Evolutionary conservation across 2,888 invertebrate species (phyloP), one percentile per base, ranked within the genome.

Genomic region (Pyrocoelia pectoralis): DNA sequence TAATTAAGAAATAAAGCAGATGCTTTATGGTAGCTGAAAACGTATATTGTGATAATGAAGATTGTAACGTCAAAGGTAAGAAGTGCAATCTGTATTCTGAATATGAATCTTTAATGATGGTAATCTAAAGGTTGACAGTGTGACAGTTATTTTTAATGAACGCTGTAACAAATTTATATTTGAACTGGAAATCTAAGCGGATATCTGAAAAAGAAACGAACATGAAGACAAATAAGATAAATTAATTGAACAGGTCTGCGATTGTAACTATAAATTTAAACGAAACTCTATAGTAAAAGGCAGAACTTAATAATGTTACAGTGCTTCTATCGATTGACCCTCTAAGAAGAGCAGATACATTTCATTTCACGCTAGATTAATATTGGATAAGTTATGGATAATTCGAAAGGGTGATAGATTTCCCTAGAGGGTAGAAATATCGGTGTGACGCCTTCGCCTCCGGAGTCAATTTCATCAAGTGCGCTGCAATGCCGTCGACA

Each of bases 331-430:
- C 73, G 77, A 78, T 77, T 75, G 74, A 67, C 61, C 73, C 73
- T 71, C 73, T 65, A 66, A 61, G 66, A 70, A 64, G 61, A 72
- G 68, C 72, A 70, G 68, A 71, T 72, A 79, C 80, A 80, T 81
- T 81, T 80, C 81, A 82, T 81, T 81, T 81, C 80, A 81, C 79
- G 82, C 80, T 81, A 81, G 81, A 81, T 81, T 81, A 81, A 82
- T 81, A 81, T 81, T 79, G 80, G 79, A 82, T 81, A 81, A 81
- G 79, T 82, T 81, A 81, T 81, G 80, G 81, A 79, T 79, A 78
- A 80, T 78, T 75, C 77, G 79, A 80, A 81, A 81, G 81, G 81
- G 81, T 81, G 81, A 80, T 79, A 79, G 80, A 80, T 81, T 81
- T 81, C 81, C 81, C 81, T 67, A 65, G 79, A 77, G 81, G 70